Conservation (phyloP, 1,140 invertebrate species). For the Colletes latitarsis region DNA sequence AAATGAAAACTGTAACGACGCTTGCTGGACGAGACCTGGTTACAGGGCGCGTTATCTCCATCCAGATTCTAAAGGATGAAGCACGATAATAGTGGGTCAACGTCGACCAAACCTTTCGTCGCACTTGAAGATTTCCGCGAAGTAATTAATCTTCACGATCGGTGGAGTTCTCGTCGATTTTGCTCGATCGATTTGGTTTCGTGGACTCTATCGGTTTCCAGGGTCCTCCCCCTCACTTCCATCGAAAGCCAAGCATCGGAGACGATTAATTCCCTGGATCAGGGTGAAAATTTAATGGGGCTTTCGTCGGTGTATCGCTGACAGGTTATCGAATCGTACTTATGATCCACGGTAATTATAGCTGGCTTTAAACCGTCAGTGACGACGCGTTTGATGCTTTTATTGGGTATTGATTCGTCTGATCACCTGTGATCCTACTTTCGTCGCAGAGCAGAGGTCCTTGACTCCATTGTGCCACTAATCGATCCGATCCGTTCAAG, state of each 20-base stretch:
- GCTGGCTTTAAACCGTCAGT: background rate
- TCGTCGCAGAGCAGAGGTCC: too few relatives aligned
- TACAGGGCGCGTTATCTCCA: constrained; percentile 20
- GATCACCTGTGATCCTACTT: too few relatives aligned
- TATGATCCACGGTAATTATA: background rate
- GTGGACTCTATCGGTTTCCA: background rate
- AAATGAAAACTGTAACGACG: constrained; percentile 12
- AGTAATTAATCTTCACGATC: constrained; percentile 10
- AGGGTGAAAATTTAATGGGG: constrained; percentile 12
- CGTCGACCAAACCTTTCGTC: constrained; percentile 10
- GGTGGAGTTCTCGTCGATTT: background rate
- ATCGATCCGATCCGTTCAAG: too few relatives aligned
- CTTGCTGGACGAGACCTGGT: background rate
- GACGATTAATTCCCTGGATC: constrained; percentile 11
- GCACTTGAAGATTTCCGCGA: background rate
- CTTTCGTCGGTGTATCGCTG: constrained; percentile 2
- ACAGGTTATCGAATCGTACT: background rate
- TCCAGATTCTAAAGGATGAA: background rate
- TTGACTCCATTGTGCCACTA: too few relatives aligned
- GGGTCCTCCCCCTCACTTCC: too few relatives aligned
- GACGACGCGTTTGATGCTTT: too few relatives aligned
- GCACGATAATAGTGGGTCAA: background rate
- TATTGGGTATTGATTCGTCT: too few relatives aligned
- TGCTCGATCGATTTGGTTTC: background rate
- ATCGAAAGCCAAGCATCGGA: background rate